Evolutionary conservation across 2,113 vertebrate species (phyloP), one percentile per base, ranked within the genome.

Genomic region (Coreoperca whiteheadi): DNA sequence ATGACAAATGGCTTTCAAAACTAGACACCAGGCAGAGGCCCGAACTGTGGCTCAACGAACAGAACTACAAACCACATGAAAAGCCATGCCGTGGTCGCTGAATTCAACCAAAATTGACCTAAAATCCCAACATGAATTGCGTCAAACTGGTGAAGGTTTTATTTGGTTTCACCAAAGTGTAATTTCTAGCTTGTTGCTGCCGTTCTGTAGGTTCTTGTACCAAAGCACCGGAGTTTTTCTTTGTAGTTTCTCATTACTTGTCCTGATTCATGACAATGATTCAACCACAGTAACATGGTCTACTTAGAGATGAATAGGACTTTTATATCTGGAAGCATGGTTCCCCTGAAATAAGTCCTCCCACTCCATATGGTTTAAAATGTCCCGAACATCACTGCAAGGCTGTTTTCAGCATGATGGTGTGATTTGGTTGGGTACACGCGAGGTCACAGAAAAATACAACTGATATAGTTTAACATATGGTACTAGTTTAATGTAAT

Each of bases 381-480:
- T 28, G 66, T 68, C 48, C 18, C 0, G 4, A 69, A 32, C 46
- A 18, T 48, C 54, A 3, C 21, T 18, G 39, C 43, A 4, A 41
- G n/a, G 11, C 46, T 56, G 53, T 23, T 21, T 83, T 34, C 16
- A 66, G 41, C 32, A 50, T 20, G 14, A 32, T 50, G 48, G 1
- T 10, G n/a, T 54, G 21, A 63, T 65, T 41, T 46, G 32, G 3
- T 46, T 14, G 6, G 39, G 41, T 23, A 48, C 32, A 63, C 72
- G 34, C 9, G 14, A 64, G 60, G 15, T 82, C 66, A 51, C 54
- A 57, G 16, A 25, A 50, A 74, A 68, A 56, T 8, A 37, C 41
- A 67, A 41, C 23, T 39, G 65, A 59, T 77, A 53, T 15, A 50
- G 23, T 9, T 11, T 15, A 60, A 67, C 88, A 83, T 85, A 81